These are phyloP conservation scores for Callionymus lyra DNA, from an alignment of 2,113 vertebrate species.

Conservation along the genomic window DNA sequence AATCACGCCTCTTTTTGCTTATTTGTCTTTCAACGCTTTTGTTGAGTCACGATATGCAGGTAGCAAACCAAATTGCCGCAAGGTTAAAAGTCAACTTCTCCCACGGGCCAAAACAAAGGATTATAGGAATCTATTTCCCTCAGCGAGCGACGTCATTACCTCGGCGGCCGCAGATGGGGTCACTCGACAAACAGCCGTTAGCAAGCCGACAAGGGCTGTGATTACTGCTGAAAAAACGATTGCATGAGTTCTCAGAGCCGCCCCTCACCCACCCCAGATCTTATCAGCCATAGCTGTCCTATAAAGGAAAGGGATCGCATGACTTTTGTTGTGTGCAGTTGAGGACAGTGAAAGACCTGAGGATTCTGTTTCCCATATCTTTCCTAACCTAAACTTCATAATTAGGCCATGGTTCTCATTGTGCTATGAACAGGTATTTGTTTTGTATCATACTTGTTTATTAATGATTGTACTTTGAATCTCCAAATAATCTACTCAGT, in stretches of 20 bases:
- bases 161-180: conserved; percentile 32
- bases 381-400: too few relatives aligned
- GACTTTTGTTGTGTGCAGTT: too few relatives aligned
- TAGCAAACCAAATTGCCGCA: conserved; percentile 4
- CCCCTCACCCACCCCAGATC: conserved; percentile 26
- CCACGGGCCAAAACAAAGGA: conserved; percentile 26
- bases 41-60: conserved; percentile 10
- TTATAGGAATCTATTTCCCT: conserved; percentile 39
- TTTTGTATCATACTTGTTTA: too few relatives aligned
- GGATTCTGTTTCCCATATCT: background rate
- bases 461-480: too few relatives aligned
- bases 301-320: conserved; percentile 2
- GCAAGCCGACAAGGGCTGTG: conserved; percentile 22
- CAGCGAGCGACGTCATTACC: conserved; percentile 39
- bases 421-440: too few relatives aligned
- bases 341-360: too few relatives aligned
- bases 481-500: too few relatives aligned
- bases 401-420: too few relatives aligned
- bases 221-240: conserved; percentile 20
- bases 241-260: conserved; percentile 25
- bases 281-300: conserved; percentile 36
- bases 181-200: conserved; percentile 37
- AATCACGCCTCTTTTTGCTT: background rate
- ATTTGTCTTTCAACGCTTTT: background rate
- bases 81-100: conserved; percentile 14